Evolutionary conservation across 2,113 vertebrate species (phyloP).

Genomic region (Hemicordylus capensis): DNA sequence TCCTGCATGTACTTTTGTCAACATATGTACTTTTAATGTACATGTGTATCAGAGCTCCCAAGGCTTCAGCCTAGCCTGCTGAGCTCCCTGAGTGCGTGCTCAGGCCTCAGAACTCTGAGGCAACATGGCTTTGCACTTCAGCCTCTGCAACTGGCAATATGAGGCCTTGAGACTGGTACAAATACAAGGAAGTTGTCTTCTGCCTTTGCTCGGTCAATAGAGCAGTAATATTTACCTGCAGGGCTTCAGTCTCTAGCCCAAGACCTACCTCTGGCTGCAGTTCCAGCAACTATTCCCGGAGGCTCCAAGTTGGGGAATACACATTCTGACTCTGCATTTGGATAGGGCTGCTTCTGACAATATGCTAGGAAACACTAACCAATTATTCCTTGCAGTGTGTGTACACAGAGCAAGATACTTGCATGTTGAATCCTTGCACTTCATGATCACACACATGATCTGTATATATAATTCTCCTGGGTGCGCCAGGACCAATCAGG

Average conservation of each 20-base stretch:
- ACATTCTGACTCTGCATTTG: background rate
- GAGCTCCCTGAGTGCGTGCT: background rate
- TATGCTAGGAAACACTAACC: background rate
- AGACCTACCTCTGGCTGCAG: background rate
- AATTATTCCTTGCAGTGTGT: too few species aligned
- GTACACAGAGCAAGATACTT: background rate
- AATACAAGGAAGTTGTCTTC: background rate
- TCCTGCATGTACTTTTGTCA: too few species aligned
- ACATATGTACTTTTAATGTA: background rate
- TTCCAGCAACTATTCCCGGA: background rate
- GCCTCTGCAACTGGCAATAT: too few species aligned
- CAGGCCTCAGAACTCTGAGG: background rate
- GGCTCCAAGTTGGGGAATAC: background rate
- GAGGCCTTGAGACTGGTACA: background rate
- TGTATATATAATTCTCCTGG: too few species aligned
- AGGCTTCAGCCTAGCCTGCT: background rate
- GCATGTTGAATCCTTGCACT: background rate
- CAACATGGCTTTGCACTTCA: background rate
- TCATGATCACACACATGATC: too few species aligned
- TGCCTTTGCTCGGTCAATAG: background rate
- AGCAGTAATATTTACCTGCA: background rate
- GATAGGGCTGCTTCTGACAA: background rate
- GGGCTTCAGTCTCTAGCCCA: too few species aligned
- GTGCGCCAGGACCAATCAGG: too few species aligned
- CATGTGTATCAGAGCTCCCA: background rate